Evolutionary conservation across 2,888 invertebrate species (phyloP).

Genomic region (Tetranychus truncatus): DNA sequence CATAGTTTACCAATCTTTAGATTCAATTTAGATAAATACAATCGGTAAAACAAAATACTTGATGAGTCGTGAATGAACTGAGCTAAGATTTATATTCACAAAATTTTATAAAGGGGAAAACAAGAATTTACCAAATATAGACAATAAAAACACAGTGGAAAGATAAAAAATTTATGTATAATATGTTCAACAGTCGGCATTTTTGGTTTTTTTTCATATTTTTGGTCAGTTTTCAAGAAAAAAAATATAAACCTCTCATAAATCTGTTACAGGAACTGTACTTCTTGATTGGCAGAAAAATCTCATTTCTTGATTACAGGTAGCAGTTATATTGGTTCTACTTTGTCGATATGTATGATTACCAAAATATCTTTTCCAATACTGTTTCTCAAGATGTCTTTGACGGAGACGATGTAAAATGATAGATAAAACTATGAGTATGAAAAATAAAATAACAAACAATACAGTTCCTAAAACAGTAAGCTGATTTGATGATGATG

Average conservation of each 20-base stretch:
- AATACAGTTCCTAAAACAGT: neutral
- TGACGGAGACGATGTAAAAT: conserved; percentile 13
- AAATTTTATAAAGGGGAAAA: neutral
- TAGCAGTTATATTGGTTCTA: conserved; percentile 18
- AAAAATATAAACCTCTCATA: neutral
- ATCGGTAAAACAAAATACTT: too few relatives aligned
- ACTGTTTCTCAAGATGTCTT: conserved; percentile 7
- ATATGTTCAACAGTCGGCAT: too few relatives aligned
- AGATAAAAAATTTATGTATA: neutral
- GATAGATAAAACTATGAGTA: neutral
- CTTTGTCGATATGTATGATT: conserved; percentile 20
- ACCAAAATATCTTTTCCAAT: conserved; percentile 19
- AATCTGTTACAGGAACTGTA: conserved; percentile 9
- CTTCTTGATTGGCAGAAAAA: neutral
- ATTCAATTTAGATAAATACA: too few relatives aligned
- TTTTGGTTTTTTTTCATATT: neutral
- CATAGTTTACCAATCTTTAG: too few relatives aligned
- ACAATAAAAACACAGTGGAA: neutral
- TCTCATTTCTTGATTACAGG: conserved; percentile 15
- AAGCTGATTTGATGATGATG: conserved; percentile 4
- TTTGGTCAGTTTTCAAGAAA: neutral
- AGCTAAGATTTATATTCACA: too few relatives aligned
- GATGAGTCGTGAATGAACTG: too few relatives aligned
- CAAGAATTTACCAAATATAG: neutral
- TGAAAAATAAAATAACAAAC: neutral